Evolutionary conservation across 2,113 vertebrate species (phyloP), one percentile per base, ranked within the genome.

Genomic region (Phalacrocorax brasilianus): DNA sequence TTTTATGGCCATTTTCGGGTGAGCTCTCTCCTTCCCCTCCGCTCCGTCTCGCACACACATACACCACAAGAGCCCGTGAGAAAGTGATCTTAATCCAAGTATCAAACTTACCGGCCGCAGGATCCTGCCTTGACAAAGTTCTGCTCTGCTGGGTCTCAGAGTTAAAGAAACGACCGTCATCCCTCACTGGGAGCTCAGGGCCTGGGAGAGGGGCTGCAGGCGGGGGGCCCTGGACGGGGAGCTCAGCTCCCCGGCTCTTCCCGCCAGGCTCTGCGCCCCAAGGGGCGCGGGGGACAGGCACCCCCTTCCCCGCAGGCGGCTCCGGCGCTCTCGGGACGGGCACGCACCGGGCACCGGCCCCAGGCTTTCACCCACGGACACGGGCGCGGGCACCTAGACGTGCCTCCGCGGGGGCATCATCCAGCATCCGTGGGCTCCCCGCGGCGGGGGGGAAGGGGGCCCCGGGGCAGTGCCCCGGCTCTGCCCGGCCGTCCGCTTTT

Each of bases 91-190:
- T 50, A 73, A 75, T 50, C 89, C 85, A 62, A 88, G 68, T 76
- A 86, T 74, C 79, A 44, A 84, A 94, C 92, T 96, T 55, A 94
- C 90, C 90, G 32, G 23, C 73, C 40, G 49, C 35, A 85, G 89
- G n/a, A 70, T 93, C 47, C 67, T n/a, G 61, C 66, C 71, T 74
- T 5, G 66, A 23, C 20, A 90, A 94, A 94, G 75, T 94, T 91
- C 87, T 83, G 92, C 59, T 75, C 68, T 65, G n/a, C 33, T 33
- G 38, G 63, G 13, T 78, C 55, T 49, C 93, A 71, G 78, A 90
- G 63, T 85, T 89, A 70, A 21, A 71, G 89, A 70, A 63, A 59
- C n/a, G 17, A 52, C 66, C 62, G 59, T 21, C 87, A 62, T 59
- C 68, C 59, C 89, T 59, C 87, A 20, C 35, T 47, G 14, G 16